Evolutionary conservation across 2,888 invertebrate genomes (phyloP), one percentile per base, ranked within the genome.

Genomic region (Spisula subtruncata): DNA sequence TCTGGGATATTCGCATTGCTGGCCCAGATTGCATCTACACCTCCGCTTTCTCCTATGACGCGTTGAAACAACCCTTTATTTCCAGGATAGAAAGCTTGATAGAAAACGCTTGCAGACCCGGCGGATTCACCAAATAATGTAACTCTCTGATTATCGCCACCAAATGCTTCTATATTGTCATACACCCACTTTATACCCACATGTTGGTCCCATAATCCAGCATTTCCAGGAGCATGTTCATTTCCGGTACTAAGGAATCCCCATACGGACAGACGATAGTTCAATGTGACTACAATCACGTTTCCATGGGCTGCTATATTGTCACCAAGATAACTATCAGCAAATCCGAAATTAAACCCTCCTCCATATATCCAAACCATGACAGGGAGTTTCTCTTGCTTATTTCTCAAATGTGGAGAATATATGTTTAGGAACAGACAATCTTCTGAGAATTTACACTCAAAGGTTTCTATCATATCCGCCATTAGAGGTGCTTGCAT

Each of bases 81-180:
- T 75, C 87, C 87, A 0, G 93, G 93, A 83, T 93, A 93, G 12
- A 94, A 25, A 1, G 93, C 91, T 18, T 94, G 94, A 56, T 92
- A 89, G 8, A 92, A 86, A 4, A 92, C 94, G 88, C 93, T 92
- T 0, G 90, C 90, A 1, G 92, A 94, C 0, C 95, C 95, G 14
- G 95, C 95, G 32, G 94, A 94, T 83, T 94, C 93, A 16, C 95
- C 95, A 71, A 93, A 94, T 20, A 95, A 32, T 0, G 95, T 94
- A 0, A 95, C 90, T 14, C 80, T 87, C 14, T 87, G 75, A 0
- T 90, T 81, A 89, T 95, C 93, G 0, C 94, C 94, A 83, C 93
- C 92, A 82, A 95, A 95, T 4, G 89, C 81, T 12, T 75, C 88
- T 48, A 94, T 93, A 80, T 95, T 95, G 29, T 92, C 92, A 60